phyloP scores from a whole-genome alignment of 2,113 vertebrate genomes.

The Perccottus glenii region DNA sequence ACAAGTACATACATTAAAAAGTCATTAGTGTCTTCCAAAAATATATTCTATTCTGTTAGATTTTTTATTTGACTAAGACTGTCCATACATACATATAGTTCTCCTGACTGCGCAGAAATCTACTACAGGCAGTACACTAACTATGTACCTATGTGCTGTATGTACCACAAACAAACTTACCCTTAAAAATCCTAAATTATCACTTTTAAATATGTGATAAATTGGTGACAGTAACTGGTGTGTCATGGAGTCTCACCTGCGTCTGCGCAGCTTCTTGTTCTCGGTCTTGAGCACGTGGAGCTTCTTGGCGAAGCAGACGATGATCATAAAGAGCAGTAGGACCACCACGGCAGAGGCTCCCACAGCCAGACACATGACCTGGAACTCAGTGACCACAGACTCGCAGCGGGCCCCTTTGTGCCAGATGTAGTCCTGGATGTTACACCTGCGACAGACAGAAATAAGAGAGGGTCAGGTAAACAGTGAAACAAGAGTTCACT shows the following conservation, averaged over 20 bases:
- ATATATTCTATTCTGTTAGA: too few relatives aligned
- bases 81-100: too few relatives aligned
- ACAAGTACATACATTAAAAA: too few relatives aligned
- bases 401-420: slow-evolving; percentile 95
- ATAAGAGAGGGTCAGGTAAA: too few relatives aligned
- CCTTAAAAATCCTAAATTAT: neutral
- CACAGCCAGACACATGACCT: slow-evolving; percentile 95
- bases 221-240: neutral
- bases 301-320: slow-evolving; percentile 98
- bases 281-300: slow-evolving; percentile 97
- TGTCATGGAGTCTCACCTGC: slow-evolving; percentile 84
- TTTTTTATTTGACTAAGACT: too few relatives aligned
- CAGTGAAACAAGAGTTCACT: too few relatives aligned
- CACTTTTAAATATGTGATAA: neutral
- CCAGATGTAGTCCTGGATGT: slow-evolving; percentile 98
- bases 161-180: too few relatives aligned
- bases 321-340: slow-evolving; percentile 97
- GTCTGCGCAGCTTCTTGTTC: slow-evolving; percentile 94
- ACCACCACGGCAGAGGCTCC: slow-evolving; percentile 90
- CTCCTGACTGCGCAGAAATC: too few relatives aligned
- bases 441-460: slow-evolving; percentile 82
- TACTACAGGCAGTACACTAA: too few relatives aligned
- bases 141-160: too few relatives aligned
- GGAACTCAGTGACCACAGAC: slow-evolving; percentile 96
- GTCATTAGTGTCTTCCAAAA: too few relatives aligned